Conservation (phyloP, 1,140 invertebrate species). For the Listronotus oregonensis region DNA sequence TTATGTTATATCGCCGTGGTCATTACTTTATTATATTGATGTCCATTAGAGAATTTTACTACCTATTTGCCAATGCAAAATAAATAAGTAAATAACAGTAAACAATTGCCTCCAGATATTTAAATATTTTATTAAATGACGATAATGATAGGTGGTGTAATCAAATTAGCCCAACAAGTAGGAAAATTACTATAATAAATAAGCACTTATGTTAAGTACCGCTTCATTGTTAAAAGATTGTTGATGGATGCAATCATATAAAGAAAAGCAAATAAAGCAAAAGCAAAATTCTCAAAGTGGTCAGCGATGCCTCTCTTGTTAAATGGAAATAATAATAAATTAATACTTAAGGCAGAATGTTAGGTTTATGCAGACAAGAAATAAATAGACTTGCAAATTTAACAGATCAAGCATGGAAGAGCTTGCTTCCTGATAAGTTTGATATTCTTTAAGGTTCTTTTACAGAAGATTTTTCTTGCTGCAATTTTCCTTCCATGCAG, state of each 20-base stretch:
- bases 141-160: constrained; percentile 8
- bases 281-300: background rate
- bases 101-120: constrained; percentile 5
- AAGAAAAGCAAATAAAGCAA: background rate
- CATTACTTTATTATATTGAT: no score
- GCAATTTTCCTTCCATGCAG: no score
- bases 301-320: constrained; percentile 1
- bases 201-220: constrained; percentile 13
- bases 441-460: no score
- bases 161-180: constrained; percentile 3
- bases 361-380: no score
- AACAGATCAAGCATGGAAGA: no score
- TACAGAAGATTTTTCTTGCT: no score
- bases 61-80: no score
- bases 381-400: no score
- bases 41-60: no score
- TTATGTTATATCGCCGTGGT: no score
- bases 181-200: constrained; percentile 16
- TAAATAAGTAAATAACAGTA: background rate
- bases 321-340: constrained; percentile 4
- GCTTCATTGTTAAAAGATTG: constrained; percentile 11
- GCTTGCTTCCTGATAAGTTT: no score
- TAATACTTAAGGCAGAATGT: no score
- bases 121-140: constrained; percentile 10
- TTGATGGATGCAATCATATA: constrained; percentile 1